These are phyloP conservation scores for Panthera leo DNA, from an alignment of 2,113 vertebrate species.

Conservation along the genomic window DNA sequence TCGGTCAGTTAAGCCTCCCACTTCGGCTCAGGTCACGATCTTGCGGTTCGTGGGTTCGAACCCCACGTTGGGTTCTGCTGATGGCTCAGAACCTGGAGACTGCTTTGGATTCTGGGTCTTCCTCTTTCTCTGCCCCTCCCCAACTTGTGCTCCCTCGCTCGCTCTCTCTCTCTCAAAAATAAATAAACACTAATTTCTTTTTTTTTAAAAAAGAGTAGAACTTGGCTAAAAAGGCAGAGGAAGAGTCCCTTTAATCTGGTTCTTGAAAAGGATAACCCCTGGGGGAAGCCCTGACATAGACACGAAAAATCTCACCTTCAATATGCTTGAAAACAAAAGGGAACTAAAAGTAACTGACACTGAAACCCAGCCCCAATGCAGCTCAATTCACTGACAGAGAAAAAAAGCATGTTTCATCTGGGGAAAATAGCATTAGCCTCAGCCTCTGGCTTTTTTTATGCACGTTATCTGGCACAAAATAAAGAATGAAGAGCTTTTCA, in stretches of 20 bases:
- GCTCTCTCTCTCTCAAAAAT: too few relatives aligned
- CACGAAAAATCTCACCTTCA: background rate
- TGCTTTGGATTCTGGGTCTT: too few relatives aligned
- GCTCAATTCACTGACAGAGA: background rate
- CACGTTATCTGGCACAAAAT: background rate
- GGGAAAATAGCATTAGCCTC: background rate
- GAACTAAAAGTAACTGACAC: background rate
- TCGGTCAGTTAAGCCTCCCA: too few relatives aligned
- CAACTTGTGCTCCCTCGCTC: too few relatives aligned
- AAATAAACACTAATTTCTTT: too few relatives aligned
- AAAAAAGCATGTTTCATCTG: background rate
- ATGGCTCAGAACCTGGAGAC: too few relatives aligned
- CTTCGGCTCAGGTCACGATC: too few relatives aligned
- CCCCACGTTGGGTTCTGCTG: too few relatives aligned
- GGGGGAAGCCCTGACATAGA: background rate
- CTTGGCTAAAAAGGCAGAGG: background rate
- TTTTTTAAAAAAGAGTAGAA: background rate
- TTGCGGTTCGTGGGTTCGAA: too few relatives aligned
- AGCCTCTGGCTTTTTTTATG: background rate
- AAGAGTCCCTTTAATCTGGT: too few relatives aligned
- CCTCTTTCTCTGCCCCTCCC: too few relatives aligned
- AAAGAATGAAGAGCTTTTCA: background rate
- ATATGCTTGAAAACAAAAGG: background rate
- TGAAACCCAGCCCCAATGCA: background rate
- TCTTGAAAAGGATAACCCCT: background rate